Conservation (phyloP, 2,888 invertebrate genomes). For the Helleia helle region DNA sequence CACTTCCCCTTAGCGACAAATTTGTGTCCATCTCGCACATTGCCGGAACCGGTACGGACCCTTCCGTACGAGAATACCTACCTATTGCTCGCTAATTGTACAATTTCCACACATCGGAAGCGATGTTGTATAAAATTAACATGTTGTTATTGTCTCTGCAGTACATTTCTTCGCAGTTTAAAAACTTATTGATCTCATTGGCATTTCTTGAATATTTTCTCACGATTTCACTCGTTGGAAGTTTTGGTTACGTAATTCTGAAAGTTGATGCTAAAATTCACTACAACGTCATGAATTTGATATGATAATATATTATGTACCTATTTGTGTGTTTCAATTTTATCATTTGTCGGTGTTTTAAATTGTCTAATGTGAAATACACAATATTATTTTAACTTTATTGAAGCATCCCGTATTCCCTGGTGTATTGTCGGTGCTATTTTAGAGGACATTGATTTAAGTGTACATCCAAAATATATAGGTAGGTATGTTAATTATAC, state of each 20-base stretch:
- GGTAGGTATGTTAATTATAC: too few species aligned
- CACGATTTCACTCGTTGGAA: conserved; percentile 21
- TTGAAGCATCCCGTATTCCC: too few species aligned
- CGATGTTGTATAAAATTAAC: conserved; percentile 12
- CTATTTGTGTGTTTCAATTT: conserved; percentile 16
- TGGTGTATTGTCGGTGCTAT: too few species aligned
- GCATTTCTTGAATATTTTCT: conserved; percentile 23
- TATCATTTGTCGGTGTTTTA: neutral
- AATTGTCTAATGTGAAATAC: too few species aligned
- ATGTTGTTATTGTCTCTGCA: conserved; percentile 13
- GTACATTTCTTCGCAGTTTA: conserved; percentile 18
- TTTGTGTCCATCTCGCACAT: conserved; percentile 41
- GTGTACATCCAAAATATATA: too few species aligned
- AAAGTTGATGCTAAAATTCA: conserved; percentile 23
- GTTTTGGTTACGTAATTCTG: conserved; percentile 20
- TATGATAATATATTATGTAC: conserved; percentile 16
- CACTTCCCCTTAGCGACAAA: conserved; percentile 47
- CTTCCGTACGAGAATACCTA: conserved; percentile 24
- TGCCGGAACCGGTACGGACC: conserved; percentile 34
- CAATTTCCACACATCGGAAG: neutral
- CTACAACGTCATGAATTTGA: conserved; percentile 19
- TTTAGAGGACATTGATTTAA: neutral
- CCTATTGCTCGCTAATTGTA: conserved; percentile 28
- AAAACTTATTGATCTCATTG: conserved; percentile 24
- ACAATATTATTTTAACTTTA: too few species aligned